Percentiles rank a stretch among this genome's conserved stretches.
Conservation (phyloP, 2,888 invertebrate species). For the Cryptus armator region DNA sequence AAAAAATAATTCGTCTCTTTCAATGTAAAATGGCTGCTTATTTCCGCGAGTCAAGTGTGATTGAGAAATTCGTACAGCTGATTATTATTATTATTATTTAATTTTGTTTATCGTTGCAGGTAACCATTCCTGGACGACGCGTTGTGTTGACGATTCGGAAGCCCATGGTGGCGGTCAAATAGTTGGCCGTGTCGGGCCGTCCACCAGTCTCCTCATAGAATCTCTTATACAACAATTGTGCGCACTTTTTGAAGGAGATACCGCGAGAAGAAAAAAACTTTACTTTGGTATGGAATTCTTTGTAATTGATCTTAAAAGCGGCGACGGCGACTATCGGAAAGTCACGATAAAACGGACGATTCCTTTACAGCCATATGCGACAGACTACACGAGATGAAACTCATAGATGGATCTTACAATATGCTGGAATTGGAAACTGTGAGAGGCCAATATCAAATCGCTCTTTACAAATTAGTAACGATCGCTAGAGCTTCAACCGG, state of each 20-base stretch:
- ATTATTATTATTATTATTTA: background rate
- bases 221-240: conserved; percentile 90
- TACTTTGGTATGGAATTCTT: conserved; percentile 86
- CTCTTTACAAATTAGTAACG: conserved; percentile 88
- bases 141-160: conserved; percentile 66
- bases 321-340: background rate
- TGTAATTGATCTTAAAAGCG: no score
- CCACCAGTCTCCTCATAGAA: conserved; percentile 90
- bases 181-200: conserved; percentile 85
- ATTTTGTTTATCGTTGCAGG: conserved; percentile 67
- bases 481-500: conserved; percentile 86
- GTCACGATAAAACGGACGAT: background rate
- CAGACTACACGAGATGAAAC: conserved; percentile 89
- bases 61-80: background rate
- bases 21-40: background rate
- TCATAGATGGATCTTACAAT: conserved; percentile 90
- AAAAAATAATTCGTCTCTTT: background rate
- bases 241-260: conserved; percentile 88
- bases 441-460: conserved; percentile 89
- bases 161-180: conserved; percentile 68
- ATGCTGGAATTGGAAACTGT: conserved; percentile 90
- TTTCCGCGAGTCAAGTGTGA: background rate
- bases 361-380: conserved; percentile 87
- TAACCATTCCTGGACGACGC: conserved; percentile 66
- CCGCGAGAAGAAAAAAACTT: conserved; percentile 87